These are phyloP conservation scores for Haemorhous mexicanus DNA, from an alignment of 2,113 vertebrate genomes.

Conservation along the genomic window DNA sequence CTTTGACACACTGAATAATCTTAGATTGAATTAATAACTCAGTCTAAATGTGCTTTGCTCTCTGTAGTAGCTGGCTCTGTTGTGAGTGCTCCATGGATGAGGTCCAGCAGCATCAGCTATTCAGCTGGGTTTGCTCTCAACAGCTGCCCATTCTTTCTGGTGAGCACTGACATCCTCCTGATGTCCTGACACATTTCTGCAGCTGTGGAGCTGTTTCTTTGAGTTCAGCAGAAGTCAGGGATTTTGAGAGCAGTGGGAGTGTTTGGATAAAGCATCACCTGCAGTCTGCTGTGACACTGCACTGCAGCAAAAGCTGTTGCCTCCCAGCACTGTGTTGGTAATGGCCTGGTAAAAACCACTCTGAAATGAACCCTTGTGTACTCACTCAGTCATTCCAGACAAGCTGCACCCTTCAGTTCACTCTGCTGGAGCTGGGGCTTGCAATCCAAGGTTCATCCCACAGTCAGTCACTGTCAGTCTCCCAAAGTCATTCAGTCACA, in stretches of 20 bases:
- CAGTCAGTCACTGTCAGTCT: background rate
- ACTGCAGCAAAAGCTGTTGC: background rate
- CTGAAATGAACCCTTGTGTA: background rate
- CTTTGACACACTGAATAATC: slow-evolving; percentile 1
- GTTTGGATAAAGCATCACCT: background rate
- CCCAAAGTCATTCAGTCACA: background rate
- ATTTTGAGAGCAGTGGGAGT: background rate
- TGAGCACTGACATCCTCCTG: background rate
- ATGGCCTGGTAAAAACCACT: background rate
- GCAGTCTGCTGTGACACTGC: background rate
- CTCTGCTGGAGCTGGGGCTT: background rate
- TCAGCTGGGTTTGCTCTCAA: background rate
- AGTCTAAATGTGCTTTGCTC: background rate
- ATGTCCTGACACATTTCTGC: background rate
- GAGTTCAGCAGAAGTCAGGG: background rate
- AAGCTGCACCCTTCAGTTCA: background rate
- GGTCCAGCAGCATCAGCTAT: slow-evolving; percentile 14
- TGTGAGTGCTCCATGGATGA: background rate
- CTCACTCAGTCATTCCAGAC: background rate
- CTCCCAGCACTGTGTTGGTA: background rate
- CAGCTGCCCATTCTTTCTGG: background rate
- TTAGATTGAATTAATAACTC: background rate
- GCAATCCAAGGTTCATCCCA: background rate
- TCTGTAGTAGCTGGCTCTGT: background rate
- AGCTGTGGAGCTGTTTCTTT: background rate